Percentiles rank a stretch among this genome's conserved stretches.
Evolutionary conservation across 2,113 vertebrate species (phyloP).

Genomic region (Phylloscopus trochilus): DNA sequence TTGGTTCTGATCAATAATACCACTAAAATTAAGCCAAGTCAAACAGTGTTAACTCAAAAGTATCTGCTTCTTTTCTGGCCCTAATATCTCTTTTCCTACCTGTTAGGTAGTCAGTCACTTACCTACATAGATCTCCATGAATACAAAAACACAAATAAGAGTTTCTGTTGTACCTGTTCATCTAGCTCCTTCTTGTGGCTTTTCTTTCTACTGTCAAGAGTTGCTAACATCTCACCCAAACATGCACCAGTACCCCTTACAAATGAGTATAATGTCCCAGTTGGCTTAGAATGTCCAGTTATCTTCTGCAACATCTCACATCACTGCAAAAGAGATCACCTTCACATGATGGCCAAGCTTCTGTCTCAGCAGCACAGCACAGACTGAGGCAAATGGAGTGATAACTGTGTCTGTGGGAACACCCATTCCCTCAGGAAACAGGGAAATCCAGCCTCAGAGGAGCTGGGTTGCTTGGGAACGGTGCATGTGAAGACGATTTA

Average conservation of each 20-base stretch:
- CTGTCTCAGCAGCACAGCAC: not conserved
- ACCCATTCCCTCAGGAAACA: not conserved
- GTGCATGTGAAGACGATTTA: not conserved
- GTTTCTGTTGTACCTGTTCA: not conserved
- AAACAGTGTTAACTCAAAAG: not conserved
- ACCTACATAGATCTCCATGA: not conserved
- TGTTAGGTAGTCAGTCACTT: not conserved
- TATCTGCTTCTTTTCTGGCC: not conserved
- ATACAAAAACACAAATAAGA: not conserved
- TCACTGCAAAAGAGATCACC: not conserved
- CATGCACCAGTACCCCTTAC: not conserved
- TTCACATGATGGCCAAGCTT: not conserved
- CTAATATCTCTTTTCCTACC: not conserved
- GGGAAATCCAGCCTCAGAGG: not conserved
- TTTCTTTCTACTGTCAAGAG: not conserved
- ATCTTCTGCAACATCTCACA: not conserved
- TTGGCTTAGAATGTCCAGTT: not conserved
- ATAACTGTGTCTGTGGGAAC: not conserved
- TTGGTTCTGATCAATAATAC: not conserved
- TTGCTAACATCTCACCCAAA: not conserved
- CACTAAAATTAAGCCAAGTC: not conserved
- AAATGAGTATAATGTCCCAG: not conserved
- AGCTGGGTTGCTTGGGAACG: conserved; percentile 7
- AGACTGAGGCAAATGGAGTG: not conserved
- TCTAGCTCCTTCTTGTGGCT: not conserved